Evolutionary conservation across 2,797 vertebrate genomes (phyloP).

Genomic region (Momotus momota): DNA sequence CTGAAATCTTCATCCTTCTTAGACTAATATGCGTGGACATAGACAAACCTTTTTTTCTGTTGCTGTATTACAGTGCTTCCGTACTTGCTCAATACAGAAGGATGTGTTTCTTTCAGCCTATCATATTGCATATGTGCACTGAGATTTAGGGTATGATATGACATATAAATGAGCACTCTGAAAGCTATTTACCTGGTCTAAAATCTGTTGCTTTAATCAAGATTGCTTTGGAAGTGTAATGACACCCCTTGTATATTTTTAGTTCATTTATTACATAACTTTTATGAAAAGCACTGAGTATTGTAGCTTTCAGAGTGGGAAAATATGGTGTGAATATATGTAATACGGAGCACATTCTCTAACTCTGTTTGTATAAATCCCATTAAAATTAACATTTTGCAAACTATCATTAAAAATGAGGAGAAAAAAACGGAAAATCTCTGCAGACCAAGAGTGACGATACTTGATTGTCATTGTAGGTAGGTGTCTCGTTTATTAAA

Average conservation of each 20-base stretch:
- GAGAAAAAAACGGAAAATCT: neutral
- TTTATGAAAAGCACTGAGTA: neutral
- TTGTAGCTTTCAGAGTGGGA: neutral
- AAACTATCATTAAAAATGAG: neutral
- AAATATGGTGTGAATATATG: neutral
- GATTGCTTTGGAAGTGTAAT: neutral
- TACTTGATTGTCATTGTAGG: conserved; percentile 76
- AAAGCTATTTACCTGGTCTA: neutral
- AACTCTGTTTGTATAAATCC: neutral
- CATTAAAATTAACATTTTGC: conserved; percentile 34
- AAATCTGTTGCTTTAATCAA: conserved; percentile 12
- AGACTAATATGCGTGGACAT: neutral
- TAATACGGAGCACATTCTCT: neutral
- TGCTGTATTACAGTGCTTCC: neutral
- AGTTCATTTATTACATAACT: neutral
- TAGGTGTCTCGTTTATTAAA: conserved; percentile 77
- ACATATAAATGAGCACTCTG: neutral
- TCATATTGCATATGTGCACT: neutral
- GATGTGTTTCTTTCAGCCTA: neutral
- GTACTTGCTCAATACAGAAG: neutral
- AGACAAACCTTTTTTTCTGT: neutral
- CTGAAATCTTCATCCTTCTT: neutral
- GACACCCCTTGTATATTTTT: neutral
- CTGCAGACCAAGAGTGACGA: conserved; percentile 62
- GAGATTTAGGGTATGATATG: neutral